Conservation (phyloP, 2,888 invertebrate species). For the Drosophila kokeensis region DNA sequence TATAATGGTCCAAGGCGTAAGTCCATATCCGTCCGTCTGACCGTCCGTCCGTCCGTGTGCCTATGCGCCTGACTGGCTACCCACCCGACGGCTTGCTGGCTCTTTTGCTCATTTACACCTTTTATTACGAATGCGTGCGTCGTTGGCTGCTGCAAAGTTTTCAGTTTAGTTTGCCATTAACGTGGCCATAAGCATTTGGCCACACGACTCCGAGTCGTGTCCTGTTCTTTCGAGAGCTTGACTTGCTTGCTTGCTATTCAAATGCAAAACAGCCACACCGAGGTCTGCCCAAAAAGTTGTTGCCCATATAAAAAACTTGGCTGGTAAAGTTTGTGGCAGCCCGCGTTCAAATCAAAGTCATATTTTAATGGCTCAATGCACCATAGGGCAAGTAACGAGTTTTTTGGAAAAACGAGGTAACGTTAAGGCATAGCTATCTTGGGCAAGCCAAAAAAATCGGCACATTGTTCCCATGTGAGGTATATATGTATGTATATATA, state of each 20-base stretch:
- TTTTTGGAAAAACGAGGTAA: slow-evolving; percentile 1
- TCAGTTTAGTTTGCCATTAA: slow-evolving; percentile 80
- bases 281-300: slow-evolving; percentile 49
- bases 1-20: slow-evolving; percentile 77
- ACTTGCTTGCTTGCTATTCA: slow-evolving; percentile 73
- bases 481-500: background rate
- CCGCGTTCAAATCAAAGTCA: slow-evolving; percentile 62
- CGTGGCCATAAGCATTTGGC: slow-evolving; percentile 76
- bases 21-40: slow-evolving; percentile 60
- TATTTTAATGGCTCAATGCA: slow-evolving; percentile 70
- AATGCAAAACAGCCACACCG: slow-evolving; percentile 72
- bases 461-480: background rate
- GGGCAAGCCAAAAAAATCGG: background rate
- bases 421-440: background rate
- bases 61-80: slow-evolving; percentile 58
- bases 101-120: slow-evolving; percentile 82
- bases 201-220: slow-evolving; percentile 32
- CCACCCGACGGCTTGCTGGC: slow-evolving; percentile 39
- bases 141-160: slow-evolving; percentile 73
- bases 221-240: slow-evolving; percentile 24
- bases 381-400: background rate
- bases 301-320: background rate
- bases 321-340: slow-evolving; percentile 4
- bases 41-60: slow-evolving; percentile 33
- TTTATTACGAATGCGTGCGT: slow-evolving; percentile 79